These are phyloP conservation scores for Indicator maculatus DNA, from an alignment of 2,113 vertebrate species.

Conservation along the genomic window DNA sequence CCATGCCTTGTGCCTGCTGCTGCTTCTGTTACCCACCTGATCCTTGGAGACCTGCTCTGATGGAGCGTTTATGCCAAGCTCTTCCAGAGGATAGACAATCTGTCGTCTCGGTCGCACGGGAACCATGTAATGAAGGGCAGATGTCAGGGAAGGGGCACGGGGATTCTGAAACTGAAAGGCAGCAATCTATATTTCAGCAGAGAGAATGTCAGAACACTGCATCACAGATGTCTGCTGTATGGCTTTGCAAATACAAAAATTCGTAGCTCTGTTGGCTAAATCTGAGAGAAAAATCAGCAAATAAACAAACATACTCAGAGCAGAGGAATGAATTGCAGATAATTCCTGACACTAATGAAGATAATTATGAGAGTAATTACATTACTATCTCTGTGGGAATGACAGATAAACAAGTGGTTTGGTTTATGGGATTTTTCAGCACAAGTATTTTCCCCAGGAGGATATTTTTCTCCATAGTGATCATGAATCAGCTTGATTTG, in stretches of 20 bases:
- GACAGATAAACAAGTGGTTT: slow-evolving; percentile 97
- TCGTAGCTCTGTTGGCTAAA: slow-evolving; percentile 78
- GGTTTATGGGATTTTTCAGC: slow-evolving; percentile 86
- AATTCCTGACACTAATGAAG: slow-evolving; percentile 97
- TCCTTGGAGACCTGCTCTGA: slow-evolving; percentile 85
- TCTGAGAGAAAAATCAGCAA: slow-evolving; percentile 76
- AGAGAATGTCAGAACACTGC: slow-evolving; percentile 74
- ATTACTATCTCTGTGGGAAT: slow-evolving; percentile 99
- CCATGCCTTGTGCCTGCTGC: slow-evolving; percentile 76
- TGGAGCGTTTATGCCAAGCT: slow-evolving; percentile 89
- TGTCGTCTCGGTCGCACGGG: slow-evolving; percentile 92
- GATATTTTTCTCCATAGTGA: slow-evolving; percentile 75
- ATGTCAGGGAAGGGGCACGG: slow-evolving; percentile 84
- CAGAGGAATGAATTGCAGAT: slow-evolving; percentile 90
- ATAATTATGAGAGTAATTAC: slow-evolving; percentile 98
- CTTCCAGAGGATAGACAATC: slow-evolving; percentile 93
- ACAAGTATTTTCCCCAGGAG: slow-evolving; percentile 82
- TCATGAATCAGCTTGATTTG: slow-evolving; percentile 80
- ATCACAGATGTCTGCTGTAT: slow-evolving; percentile 72
- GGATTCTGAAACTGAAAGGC: slow-evolving; percentile 81
- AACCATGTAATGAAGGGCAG: slow-evolving; percentile 86
- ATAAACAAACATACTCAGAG: slow-evolving; percentile 83
- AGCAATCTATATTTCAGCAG: slow-evolving; percentile 74
- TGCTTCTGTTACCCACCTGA: slow-evolving; percentile 84
- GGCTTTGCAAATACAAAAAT: slow-evolving; percentile 73